Base-by-base conservation (phyloP, 2,113 vertebrate species). In the Melanerpes aurifrons region DNA sequence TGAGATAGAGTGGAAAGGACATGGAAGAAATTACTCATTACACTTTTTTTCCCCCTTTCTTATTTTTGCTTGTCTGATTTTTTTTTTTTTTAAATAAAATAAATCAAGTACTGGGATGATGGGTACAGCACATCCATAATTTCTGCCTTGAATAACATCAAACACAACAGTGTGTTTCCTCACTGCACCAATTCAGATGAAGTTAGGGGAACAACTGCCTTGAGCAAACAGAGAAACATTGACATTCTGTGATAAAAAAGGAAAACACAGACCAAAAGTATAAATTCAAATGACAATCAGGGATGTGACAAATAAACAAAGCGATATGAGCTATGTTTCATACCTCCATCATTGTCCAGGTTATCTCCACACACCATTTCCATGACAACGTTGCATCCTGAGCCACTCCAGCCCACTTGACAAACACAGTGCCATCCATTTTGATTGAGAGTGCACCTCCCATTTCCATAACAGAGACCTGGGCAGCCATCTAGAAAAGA, bases 391-490 rank as follows among this genome's bases (percentile, higher is more conserved):
- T 98, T 99, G 96, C 99, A 99, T 87, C 99, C 99, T 0, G 97
- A 97, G 87, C 99, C 99, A 83, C 99, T 99, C 99, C 99, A 99
- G 96, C 99, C 99, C 63, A 98, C 98, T 95, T 99, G 99, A 97
- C 99, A 99, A 81, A 99, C 98, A 94, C 99, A 99, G 92, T 99
- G 98, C 99, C 99, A 99, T 66, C 99, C 99, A 61, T 99, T 99
- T 98, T 99, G 99, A 97, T 99, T 99, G 90, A 99, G 98, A 74
- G 99, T 99, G 94, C 99, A 99, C 91, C 99, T 98, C 28, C 99
- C 99, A 70, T 99, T 99, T 89, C 99, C 99, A 50, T 99, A 99
- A 95, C 99, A 99, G 86, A 99, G 98, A 56, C 99, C 99, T 3
- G 99, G 99, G 92, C 99, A 99, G 45, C 99, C 99, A 87, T 99